Evolutionary conservation across 2,888 invertebrate species (phyloP), one percentile per base, ranked within the genome.

Genomic region (Bembecia ichneumoniformis): DNA sequence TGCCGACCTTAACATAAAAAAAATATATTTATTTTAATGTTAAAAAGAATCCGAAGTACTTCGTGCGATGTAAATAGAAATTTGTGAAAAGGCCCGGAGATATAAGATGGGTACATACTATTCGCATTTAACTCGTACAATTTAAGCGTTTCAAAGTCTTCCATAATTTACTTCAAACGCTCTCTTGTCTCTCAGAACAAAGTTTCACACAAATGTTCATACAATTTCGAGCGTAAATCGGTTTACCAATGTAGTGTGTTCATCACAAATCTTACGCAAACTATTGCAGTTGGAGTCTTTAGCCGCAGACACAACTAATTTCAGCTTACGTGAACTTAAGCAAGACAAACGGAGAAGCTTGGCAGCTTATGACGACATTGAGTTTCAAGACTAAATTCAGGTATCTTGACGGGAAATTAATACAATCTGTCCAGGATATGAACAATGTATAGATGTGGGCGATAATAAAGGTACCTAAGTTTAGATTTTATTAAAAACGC

Each of bases 351-450:
- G 64, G 52, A 61, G 63, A 71, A 71, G 64, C 62, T 64, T 52
- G 48, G 59, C 60, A 59, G 70, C 73, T 77, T 77, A 80, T 76
- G 70, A 73, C 67, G 72, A 74, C 69, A 66, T 65, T 61, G 66
- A 72, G 71, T 71, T 71, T 64, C 55, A 58, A 64, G 63, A 65
- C 62, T 64, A 71, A 71, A 28, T 28, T 28, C 70, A 64, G 70
- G 71, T 71, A 66, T 66, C 71, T 67, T 53, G 46, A 57, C 63
- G 68, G 59, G 60, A 57, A 65, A 28, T 46, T 40, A 40, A 40
- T 40, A 40, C 14, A 10, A 40, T 14, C 40, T 40, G 40, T 40
- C 40, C 40, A 40, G 40, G 9, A 28, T 28, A 28, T 28, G 28
- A 28, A 28, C 28, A 9, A 28, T 28, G 9, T 9, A 28, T 28